Evolutionary conservation across 2,888 invertebrate species (phyloP).

Genomic region (Ectemnius continuus): DNA sequence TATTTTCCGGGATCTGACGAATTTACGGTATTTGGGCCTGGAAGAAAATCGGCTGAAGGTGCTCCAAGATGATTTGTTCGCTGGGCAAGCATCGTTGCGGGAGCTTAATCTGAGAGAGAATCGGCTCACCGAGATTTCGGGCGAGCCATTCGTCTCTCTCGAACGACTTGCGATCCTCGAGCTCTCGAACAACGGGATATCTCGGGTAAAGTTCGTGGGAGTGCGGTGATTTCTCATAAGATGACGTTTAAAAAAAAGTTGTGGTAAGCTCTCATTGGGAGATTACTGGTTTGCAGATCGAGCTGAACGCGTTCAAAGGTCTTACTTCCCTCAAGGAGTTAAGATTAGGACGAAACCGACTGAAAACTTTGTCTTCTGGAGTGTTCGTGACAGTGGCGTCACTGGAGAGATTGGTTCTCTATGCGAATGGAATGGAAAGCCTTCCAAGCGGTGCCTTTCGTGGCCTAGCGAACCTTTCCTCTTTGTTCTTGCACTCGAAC

Average conservation of each 20-base stretch:
- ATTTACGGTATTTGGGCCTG: slow-evolving; percentile 83
- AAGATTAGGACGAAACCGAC: slow-evolving; percentile 84
- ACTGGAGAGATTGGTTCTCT: slow-evolving; percentile 84
- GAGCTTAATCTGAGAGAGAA: slow-evolving; percentile 87
- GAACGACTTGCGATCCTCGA: slow-evolving; percentile 82
- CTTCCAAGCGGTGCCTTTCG: slow-evolving; percentile 82
- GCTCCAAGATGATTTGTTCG: slow-evolving; percentile 81
- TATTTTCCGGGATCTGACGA: slow-evolving; percentile 81
- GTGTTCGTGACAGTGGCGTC: slow-evolving; percentile 81
- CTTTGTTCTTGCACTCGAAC: slow-evolving; percentile 86
- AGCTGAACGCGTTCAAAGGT: slow-evolving; percentile 64
- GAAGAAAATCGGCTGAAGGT: slow-evolving; percentile 83
- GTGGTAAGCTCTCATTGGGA: no score
- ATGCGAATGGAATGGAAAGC: slow-evolving; percentile 84
- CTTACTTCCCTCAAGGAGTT: slow-evolving; percentile 80
- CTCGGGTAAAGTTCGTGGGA: slow-evolving; percentile 70
- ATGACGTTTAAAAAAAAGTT: no score
- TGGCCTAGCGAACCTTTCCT: slow-evolving; percentile 83
- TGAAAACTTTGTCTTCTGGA: slow-evolving; percentile 81
- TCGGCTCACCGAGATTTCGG: slow-evolving; percentile 81
- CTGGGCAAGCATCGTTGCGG: slow-evolving; percentile 81
- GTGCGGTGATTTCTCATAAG: no score
- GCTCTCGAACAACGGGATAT: slow-evolving; percentile 84
- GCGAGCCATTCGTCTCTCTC: slow-evolving; percentile 80
- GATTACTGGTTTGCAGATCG: slow-evolving; percentile 60